A percentile compares a stretch with the other conserved stretches of the same genome.
Evolutionary conservation across 1,140 invertebrate species (phyloP).

Genomic region (Tetramorium alpestre): DNA sequence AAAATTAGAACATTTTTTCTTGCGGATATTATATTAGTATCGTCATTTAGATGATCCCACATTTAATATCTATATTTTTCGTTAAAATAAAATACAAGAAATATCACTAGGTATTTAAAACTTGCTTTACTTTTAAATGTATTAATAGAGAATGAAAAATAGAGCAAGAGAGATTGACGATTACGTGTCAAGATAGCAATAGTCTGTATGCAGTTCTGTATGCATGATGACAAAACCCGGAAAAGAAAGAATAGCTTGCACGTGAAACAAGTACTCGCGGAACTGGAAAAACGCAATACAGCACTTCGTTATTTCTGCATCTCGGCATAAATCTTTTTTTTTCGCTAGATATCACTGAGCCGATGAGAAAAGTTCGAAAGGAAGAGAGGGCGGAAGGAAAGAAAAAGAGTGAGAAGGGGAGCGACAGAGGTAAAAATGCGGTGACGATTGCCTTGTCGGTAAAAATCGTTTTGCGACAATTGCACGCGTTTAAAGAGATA

Average conservation of each 20-base stretch:
- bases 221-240: not conserved
- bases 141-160: not conserved
- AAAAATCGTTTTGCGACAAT: constrained; percentile 36
- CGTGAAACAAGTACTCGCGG: constrained; percentile 19
- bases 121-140: not conserved
- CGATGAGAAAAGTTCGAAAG: constrained; percentile 16
- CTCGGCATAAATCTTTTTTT: constrained; percentile 3
- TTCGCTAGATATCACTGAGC: not conserved
- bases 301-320: constrained; percentile 32
- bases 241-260: not conserved
- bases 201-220: not conserved
- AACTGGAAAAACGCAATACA: constrained; percentile 46
- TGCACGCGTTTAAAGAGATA: constrained; percentile 29
- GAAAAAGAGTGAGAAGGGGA: no score
- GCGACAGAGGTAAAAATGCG: not conserved
- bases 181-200: not conserved
- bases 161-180: not conserved
- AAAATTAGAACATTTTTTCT: not conserved
- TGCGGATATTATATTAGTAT: not conserved
- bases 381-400: not conserved
- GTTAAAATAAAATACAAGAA: not conserved
- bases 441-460: constrained; percentile 1
- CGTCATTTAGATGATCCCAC: no score
- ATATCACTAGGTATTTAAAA: not conserved
- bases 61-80: not conserved